Base-by-base conservation (phyloP, 2,888 invertebrate genomes). In the Hofmannophila pseudospretella region DNA sequence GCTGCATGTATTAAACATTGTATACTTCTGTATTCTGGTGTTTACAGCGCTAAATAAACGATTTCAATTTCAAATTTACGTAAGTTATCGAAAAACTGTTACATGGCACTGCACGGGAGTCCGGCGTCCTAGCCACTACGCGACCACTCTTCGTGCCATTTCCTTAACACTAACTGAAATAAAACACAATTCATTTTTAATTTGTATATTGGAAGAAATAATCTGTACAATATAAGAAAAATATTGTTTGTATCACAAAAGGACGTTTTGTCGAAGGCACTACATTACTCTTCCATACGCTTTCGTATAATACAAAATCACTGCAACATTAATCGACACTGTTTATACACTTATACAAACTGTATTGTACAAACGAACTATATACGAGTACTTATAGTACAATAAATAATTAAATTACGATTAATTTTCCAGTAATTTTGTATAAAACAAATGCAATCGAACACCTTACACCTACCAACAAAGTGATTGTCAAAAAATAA, bases 251-350 rank as follows among this genome's bases (percentile, higher is more conserved):
- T 85, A 85, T 85, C 85, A 85, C 85, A 85, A 77, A 71, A 76
- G 82, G 84, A 84, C 82, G 81, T 75, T 65, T 69, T 62, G 65
- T 75, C 69, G 66, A 82, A 85, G 85, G 82, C 85, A 84, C 82
- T 79, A 58, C 50, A 48, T 56, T 52, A 48, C 50, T 39, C 42
- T 34, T 42, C 45, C 41, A 41, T 31, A 41, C 40, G 33, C 20
- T 22, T 19, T 33, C 32, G n/a, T n/a, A n/a, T n/a, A 37, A 34
- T 38, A 28, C 38, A 36, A 35, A 42, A 41, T 32, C 34, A 41
- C 41, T 38, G 42, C 36, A 41, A 41, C 40, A 39, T 4, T 16
- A 16, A 4, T 3, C 16, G 5, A 16, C 16, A 16, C n/a, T 16
- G 5, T 5, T 16, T 16, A 16, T 16, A 16, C 16, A 16, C 5